Conservation (phyloP, 2,888 invertebrate genomes). For the Latrodectus hesperus region DNA sequence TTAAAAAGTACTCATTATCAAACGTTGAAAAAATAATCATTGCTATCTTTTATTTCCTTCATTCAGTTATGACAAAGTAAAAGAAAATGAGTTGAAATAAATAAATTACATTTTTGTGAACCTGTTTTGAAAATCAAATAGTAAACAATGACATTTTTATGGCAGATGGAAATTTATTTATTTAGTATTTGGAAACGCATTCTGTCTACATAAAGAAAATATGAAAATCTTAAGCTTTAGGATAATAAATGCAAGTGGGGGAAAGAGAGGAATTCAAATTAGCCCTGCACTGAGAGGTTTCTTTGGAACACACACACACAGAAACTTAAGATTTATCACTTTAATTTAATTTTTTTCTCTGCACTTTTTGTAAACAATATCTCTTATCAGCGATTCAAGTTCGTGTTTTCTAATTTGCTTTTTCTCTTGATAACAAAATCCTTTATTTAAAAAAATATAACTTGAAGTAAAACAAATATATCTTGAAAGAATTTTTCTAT, state of each 20-base stretch:
- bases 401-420: neutral
- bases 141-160: conserved; percentile 3
- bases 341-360: neutral
- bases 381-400: neutral
- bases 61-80: neutral
- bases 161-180: conserved; percentile 1
- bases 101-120: conserved; percentile 1
- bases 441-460: no score
- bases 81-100: neutral
- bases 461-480: no score
- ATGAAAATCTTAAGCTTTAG: neutral
- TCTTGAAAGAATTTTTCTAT: no score
- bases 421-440: neutral
- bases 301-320: neutral
- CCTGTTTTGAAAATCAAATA: neutral
- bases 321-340: conserved; percentile 3
- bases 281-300: neutral
- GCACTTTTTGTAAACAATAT: neutral
- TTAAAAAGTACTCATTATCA: no score
- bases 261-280: neutral
- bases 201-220: neutral
- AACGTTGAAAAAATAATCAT: no score
- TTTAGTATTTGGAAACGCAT: neutral
- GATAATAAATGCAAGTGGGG: neutral
- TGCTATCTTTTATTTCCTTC: no score